phyloP scores from a whole-genome alignment of 2,888 invertebrate species.

The Branchellion lobata region DNA sequence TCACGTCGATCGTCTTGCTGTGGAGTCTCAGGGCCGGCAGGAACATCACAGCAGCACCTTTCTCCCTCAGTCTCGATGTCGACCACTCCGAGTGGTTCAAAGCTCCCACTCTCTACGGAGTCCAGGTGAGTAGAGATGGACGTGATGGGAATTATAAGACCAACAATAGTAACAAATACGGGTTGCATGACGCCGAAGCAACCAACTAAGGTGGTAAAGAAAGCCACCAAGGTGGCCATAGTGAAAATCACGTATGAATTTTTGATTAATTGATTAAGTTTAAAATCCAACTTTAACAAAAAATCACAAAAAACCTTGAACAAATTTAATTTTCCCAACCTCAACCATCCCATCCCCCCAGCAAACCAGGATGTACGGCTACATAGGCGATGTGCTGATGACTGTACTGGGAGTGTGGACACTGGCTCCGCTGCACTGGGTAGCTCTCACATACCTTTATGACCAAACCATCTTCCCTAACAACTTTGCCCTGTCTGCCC shows the following conservation, averaged over 20 bases:
- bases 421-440: slow-evolving; percentile 49
- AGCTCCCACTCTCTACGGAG: slow-evolving; percentile 40
- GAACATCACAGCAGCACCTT: slow-evolving; percentile 49
- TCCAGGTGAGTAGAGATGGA: slow-evolving; percentile 18
- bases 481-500: slow-evolving; percentile 37
- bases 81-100: slow-evolving; percentile 44
- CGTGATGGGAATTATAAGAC: too few relatives aligned
- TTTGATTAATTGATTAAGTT: not conserved
- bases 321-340: too few relatives aligned
- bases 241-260: too few relatives aligned
- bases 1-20: slow-evolving; percentile 46
- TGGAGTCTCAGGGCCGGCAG: slow-evolving; percentile 49
- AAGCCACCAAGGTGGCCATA: too few relatives aligned
- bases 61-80: slow-evolving; percentile 48
- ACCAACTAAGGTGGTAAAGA: too few relatives aligned
- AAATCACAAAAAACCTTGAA: not conserved
- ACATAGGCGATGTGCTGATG: slow-evolving; percentile 43
- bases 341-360: not conserved
- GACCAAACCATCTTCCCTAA: slow-evolving; percentile 47
- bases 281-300: not conserved
- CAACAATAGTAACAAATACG: too few relatives aligned
- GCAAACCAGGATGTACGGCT: slow-evolving; percentile 20
- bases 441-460: slow-evolving; percentile 42
- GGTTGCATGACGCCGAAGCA: too few relatives aligned
- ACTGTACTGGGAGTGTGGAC: slow-evolving; percentile 46